Evolutionary conservation across 2,113 vertebrate genomes (phyloP), one percentile per base, ranked within the genome.

Genomic region (Pelvicachromis taeniatus): DNA sequence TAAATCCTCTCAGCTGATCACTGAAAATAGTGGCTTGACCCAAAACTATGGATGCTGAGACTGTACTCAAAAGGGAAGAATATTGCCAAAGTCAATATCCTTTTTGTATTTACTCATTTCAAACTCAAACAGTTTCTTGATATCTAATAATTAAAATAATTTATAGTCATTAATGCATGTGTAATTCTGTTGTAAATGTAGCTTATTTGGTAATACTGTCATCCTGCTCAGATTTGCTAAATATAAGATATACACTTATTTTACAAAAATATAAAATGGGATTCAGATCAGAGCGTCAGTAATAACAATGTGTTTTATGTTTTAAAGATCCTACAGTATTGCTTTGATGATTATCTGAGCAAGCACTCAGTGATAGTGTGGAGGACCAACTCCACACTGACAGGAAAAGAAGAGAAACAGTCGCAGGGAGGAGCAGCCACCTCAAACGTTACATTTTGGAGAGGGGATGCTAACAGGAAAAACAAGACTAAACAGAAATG

Each of bases 401-500:
- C 23, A 52, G 50, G 50, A 52, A 52, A 17, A 52, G 50, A 75
- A 4, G 42, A 75, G 42, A 75, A 19, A 29, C 16, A 50, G 23
- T 29, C 4, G 50, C 6, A 50, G 16, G 68, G 23, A 75, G 23
- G 42, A 29, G 42, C 42, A 75, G 68, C 68, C 17, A 63, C 59
- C 59, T 38, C 31, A 12, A 38, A 63, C n/a, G 31, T n/a, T 63
- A 38, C 38, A n/a, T 38, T 26, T 63, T 31, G 33, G 17, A 63
- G 35, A 31, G 10, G 86, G 79, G 90, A 87, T 8, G 11, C 87
- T 61, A 87, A 70, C 53, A 42, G 40, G 42, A 52, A 80, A 52
- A 77, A 83, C 26, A 75, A 63, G 73, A 87, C 6, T 53, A 81
- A 87, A 84, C 80, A 90, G 75, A 88, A 77, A 48, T 87, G 88